Evolutionary conservation across 2,888 invertebrate genomes (phyloP).

Genomic region (Acrocyrtus sp.): DNA sequence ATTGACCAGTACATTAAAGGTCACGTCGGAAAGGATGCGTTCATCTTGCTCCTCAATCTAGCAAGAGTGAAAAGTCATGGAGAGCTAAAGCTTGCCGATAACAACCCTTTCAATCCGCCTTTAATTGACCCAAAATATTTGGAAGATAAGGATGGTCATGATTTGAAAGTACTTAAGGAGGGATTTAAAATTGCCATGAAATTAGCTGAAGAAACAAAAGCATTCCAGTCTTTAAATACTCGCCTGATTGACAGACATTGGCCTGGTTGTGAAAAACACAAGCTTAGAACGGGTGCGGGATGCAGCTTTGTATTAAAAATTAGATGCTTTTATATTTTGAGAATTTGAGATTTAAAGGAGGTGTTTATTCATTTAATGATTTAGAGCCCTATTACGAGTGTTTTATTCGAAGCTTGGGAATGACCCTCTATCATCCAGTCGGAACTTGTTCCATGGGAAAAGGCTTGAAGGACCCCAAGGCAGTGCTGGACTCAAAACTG

Average conservation of each 20-base stretch:
- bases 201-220: slow-evolving; percentile 55
- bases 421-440: slow-evolving; percentile 77
- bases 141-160: slow-evolving; percentile 50
- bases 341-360: too few relatives aligned
- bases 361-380: too few relatives aligned
- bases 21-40: slow-evolving; percentile 47
- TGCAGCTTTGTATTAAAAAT: too few relatives aligned
- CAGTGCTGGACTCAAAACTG: slow-evolving; percentile 62
- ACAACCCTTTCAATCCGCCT: slow-evolving; percentile 44
- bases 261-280: slow-evolving; percentile 59
- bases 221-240: slow-evolving; percentile 56
- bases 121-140: slow-evolving; percentile 59
- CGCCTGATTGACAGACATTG: slow-evolving; percentile 22
- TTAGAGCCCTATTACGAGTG: slow-evolving; percentile 78
- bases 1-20: slow-evolving; percentile 28
- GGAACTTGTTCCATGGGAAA: slow-evolving; percentile 75
- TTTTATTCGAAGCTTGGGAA: slow-evolving; percentile 72
- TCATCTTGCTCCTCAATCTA: slow-evolving; percentile 29
- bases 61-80: slow-evolving; percentile 50
- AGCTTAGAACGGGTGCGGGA: slow-evolving; percentile 71
- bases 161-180: slow-evolving; percentile 56
- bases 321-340: too few relatives aligned
- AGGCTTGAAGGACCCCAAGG: slow-evolving; percentile 33
- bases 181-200: slow-evolving; percentile 45
- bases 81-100: slow-evolving; percentile 51